Evolutionary conservation across 2,113 vertebrate species (phyloP), one percentile per base, ranked within the genome.

Genomic region (Cochlearius cochlearius): DNA sequence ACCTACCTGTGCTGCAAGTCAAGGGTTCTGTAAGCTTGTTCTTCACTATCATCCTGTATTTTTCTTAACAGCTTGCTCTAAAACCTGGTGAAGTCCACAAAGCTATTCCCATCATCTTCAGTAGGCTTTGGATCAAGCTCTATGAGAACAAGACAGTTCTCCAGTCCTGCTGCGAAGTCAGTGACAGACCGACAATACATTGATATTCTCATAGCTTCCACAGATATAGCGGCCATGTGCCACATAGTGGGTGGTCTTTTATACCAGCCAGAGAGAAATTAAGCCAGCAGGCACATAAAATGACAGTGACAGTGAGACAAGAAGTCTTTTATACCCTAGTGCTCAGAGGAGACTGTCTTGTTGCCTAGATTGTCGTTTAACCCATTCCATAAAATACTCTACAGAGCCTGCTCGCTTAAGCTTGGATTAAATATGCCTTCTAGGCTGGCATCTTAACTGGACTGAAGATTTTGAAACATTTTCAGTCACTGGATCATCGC

Each of bases 161-260:
- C 20, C 26, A 9, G 9, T 84, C 84, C 80, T 59, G 80, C 67
- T 93, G 84, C 2, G 23, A 50, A 83, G 25, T 6, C 76, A 68
- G 47, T 34, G 73, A 52, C 58, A 88, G 84, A 84, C 34, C 43
- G 39, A 87, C 72, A 67, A 50, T 15, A 12, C 56, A 10, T 71
- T 0, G 4, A 60, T 83, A 76, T 50, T 68, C 32, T 55, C 63
- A 45, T 8, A 73, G 26, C 49, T 91, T 52, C 63, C 59, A 64
- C 49, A 64, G 52, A 91, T 72, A 50, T 3, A 76, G 80, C 64
- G 85, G 94, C 94, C 43, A 0, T 82, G 79, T 86, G 76, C 90
- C 92, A 89, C 76, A 9, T 49, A 63, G 32, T 90, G 80, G 88
- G 94, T 84, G 88, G 88, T 55, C 78, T 60, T 59, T 91, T 32